Percentiles rank a stretch among this genome's conserved stretches.
Evolutionary conservation across 2,888 invertebrate genomes (phyloP).

Genomic region (Apamea anceps): DNA sequence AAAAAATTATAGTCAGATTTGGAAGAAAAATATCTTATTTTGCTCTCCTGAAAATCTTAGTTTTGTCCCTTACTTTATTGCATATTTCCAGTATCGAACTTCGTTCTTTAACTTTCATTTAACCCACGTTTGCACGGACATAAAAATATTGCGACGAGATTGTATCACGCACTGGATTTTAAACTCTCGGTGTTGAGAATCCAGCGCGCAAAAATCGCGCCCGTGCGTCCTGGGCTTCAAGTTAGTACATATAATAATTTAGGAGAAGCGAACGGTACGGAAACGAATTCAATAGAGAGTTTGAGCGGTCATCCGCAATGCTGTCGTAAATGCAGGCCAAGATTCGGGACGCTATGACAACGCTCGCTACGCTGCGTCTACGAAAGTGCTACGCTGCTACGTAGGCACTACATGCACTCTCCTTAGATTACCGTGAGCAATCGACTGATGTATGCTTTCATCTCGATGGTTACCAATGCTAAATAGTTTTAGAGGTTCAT

Average conservation of each 20-base stretch:
- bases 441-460: constrained; percentile 64
- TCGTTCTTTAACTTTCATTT: background rate
- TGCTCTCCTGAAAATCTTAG: no score
- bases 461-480: constrained; percentile 24
- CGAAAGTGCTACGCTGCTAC: constrained; percentile 24
- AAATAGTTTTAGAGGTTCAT: constrained; percentile 13
- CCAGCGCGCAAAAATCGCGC: background rate
- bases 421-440: constrained; percentile 68
- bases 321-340: constrained; percentile 59
- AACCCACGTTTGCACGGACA: background rate
- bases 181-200: background rate
- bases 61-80: no score
- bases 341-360: constrained; percentile 35
- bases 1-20: no score
- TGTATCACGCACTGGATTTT: background rate
- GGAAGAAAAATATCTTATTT: no score
- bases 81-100: no score
- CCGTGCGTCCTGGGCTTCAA: background rate
- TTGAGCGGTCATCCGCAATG: constrained; percentile 58
- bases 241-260: constrained; percentile 31
- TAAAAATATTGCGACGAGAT: background rate
- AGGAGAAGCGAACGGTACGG: constrained; percentile 4
- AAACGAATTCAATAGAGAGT: constrained; percentile 59
- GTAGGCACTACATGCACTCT: constrained; percentile 67
- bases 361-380: constrained; percentile 1